Evolutionary conservation across 2,113 vertebrate species (phyloP).

Genomic region (Cyphomyrus discorhynchus): DNA sequence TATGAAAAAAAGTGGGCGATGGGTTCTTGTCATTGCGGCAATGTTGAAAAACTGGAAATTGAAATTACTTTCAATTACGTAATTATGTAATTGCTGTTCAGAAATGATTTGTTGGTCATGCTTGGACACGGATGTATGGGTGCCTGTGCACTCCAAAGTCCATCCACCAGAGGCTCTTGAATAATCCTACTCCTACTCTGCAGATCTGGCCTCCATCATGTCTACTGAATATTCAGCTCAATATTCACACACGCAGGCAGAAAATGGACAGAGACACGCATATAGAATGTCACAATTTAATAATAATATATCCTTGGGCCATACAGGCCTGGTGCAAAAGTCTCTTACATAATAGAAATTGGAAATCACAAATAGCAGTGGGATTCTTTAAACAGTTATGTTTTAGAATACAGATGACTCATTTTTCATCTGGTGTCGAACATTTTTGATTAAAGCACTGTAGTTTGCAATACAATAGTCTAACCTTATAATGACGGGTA

Average conservation of each 20-base stretch:
- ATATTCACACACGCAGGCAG: background rate
- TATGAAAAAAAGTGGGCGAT: background rate
- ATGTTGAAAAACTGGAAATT: background rate
- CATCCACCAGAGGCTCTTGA: background rate
- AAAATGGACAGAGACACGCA: background rate
- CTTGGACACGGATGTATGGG: background rate
- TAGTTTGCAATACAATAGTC: background rate
- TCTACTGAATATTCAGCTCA: background rate
- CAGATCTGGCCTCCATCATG: background rate
- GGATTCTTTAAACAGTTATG: constrained; percentile 3
- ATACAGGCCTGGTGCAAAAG: background rate
- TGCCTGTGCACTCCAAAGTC: background rate
- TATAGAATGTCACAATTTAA: background rate
- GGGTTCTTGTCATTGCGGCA: background rate
- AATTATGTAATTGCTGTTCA: constrained; percentile 2
- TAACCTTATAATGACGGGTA: background rate
- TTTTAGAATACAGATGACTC: background rate
- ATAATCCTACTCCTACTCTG: background rate
- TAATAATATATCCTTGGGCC: background rate
- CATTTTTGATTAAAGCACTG: background rate
- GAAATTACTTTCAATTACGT: background rate
- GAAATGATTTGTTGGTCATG: background rate
- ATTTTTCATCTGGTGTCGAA: background rate
- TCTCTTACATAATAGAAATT: background rate
- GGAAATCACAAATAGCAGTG: background rate